Base-by-base conservation (phyloP, 2,113 vertebrate species). In the Puntigrus tetrazona region DNA sequence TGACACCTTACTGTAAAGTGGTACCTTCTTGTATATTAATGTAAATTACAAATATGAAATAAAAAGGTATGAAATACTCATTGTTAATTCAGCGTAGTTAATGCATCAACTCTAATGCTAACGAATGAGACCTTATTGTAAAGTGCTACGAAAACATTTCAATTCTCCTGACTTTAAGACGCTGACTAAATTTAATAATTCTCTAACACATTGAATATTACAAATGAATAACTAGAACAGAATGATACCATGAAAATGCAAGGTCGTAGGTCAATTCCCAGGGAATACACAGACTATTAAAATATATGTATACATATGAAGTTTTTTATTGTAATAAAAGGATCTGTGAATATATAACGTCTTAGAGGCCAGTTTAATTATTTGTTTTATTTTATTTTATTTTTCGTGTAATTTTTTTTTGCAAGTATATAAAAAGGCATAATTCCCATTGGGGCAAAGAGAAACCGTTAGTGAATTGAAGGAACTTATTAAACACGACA, bases 381-480 rank as follows among this genome's bases (percentile, higher is more conserved):
- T n/a, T n/a, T n/a, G n/a, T n/a, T n/a, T n/a, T n/a, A 6, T 63
- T 3, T 3, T 63, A 65, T 65, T 18, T 29, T 13, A n/a, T n/a
- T 63, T 16, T 63, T 29, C 13, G 11, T 59, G 57, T 59, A 25
- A 25, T 59, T 25, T 31, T 63, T 31, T 63, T 61, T 61, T 14
- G 1, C 11, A 61, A 61, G 57, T 65, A 65, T 7, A 63, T 63
- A 63, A 50, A 50, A 50, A 50, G 47, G 47, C 20, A 20, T 50
- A 50, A 50, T 20, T 50, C 16, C 16, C 16, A 50, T 22, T 55
- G 52, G 7, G 52, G 52, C 20, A 22, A 65, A 82, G 85, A 47
- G 78, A 91, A 92, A 90, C 82, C 86, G 88, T 89, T 59, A 5
- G 65, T 86, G 84, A 88, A 87, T 86, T 63, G 78, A 80, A 86